Conservation (phyloP, 1,140 invertebrate genomes). For the Zaprionus davidi region DNA sequence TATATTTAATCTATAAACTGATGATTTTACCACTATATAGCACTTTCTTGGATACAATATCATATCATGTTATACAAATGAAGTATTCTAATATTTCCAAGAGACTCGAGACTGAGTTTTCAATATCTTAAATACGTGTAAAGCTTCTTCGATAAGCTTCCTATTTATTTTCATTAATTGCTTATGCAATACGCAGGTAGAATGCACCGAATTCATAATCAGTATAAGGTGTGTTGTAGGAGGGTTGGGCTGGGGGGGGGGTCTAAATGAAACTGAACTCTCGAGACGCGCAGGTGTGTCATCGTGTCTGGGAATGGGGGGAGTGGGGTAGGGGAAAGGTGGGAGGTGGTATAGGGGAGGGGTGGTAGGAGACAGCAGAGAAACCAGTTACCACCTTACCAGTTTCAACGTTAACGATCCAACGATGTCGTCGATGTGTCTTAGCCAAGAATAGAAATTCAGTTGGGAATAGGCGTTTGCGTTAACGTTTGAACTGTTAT, state of each 20-base stretch:
- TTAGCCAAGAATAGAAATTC: conserved; percentile 40
- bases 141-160: background rate
- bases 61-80: too few species aligned
- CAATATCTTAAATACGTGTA: background rate
- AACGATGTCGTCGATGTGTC: conserved; percentile 9
- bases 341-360: background rate
- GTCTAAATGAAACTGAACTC: background rate
- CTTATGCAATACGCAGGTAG: conserved; percentile 6
- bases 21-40: too few species aligned
- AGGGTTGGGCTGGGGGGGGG: too few species aligned
- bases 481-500: conserved; percentile 39
- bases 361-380: background rate
- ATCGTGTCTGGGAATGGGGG: background rate
- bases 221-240: background rate
- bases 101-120: background rate
- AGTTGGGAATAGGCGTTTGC: conserved; percentile 27
- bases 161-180: conserved; percentile 6
- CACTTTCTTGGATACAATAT: too few species aligned
- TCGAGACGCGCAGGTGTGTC: conserved; percentile 8
- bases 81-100: background rate
- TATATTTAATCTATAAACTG: too few species aligned
- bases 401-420: conserved; percentile 1
- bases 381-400: conserved; percentile 35
- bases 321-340: background rate
- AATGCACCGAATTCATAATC: conserved; percentile 10